Conservation (phyloP, 2,113 vertebrate species). For the Garra rufa region DNA sequence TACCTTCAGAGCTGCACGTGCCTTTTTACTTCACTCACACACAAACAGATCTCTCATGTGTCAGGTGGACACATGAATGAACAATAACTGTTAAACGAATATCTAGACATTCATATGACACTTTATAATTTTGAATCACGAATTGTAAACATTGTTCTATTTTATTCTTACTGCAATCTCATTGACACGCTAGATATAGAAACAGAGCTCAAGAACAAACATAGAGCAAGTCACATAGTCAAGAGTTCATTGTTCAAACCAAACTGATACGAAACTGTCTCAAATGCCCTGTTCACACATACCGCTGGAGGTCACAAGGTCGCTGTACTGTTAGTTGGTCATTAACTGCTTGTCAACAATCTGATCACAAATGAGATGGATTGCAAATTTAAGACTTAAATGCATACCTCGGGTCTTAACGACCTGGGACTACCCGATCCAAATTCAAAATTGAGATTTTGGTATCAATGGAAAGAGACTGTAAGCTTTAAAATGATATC, state of each 20-base stretch:
- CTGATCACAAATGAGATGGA: background rate
- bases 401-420: too few species aligned
- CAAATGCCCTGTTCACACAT: background rate
- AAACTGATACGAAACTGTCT: background rate
- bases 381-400: too few species aligned
- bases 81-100: background rate
- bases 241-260: background rate
- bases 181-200: background rate
- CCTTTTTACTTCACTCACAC: background rate
- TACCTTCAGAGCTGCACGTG: conserved; percentile 9
- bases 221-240: background rate
- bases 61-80: background rate
- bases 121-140: background rate
- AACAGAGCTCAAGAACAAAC: background rate
- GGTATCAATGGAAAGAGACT: too few species aligned
- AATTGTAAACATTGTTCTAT: background rate
- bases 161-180: background rate
- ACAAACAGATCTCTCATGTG: background rate
- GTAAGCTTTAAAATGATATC: too few species aligned
- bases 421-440: too few species aligned
- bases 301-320: background rate
- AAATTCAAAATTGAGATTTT: too few species aligned
- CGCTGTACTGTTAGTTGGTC: background rate
- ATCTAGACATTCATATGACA: background rate
- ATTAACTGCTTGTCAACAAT: background rate